A percentile compares a stretch with the other conserved stretches of the same genome.
Conservation (phyloP, 2,113 vertebrate species). For the Zingel zingel region DNA sequence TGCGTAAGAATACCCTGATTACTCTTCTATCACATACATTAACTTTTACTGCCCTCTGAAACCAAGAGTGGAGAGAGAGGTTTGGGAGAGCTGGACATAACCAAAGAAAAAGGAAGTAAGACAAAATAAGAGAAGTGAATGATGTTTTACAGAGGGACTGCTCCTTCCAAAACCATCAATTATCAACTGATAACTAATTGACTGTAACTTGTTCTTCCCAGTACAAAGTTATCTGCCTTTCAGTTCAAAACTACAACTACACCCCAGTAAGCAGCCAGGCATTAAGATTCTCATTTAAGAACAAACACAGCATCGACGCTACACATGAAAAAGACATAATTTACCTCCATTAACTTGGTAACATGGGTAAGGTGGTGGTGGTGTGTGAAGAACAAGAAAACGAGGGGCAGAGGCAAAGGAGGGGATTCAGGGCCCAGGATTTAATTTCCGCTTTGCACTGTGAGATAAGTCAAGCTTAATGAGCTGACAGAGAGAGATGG, state of each 20-base stretch:
- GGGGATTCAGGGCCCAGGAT: conserved; percentile 63
- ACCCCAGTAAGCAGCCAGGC: conserved; percentile 3
- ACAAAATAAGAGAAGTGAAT: background rate
- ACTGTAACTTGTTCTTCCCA: background rate
- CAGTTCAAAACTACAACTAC: background rate
- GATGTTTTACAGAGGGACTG: background rate
- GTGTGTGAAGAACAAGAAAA: conserved; percentile 44
- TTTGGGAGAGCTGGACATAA: conserved; percentile 13
- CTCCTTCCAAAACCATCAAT: conserved; percentile 16
- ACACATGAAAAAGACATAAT: conserved; percentile 7
- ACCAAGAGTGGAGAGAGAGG: background rate
- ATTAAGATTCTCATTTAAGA: conserved; percentile 32
- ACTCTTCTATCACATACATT: conserved; percentile 60
- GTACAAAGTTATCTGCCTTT: conserved; percentile 1
- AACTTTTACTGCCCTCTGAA: conserved; percentile 58
- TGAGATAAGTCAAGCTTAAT: conserved; percentile 82
- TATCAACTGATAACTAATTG: background rate
- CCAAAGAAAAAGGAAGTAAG: background rate
- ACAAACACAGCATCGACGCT: conserved; percentile 24
- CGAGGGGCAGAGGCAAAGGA: conserved; percentile 39
- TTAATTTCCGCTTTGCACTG: conserved; percentile 81
- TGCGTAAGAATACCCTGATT: conserved; percentile 75
- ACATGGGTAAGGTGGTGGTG: conserved; percentile 13
- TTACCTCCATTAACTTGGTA: conserved; percentile 43
- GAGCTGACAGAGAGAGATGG: conserved; percentile 79